Evolutionary conservation across 1,140 invertebrate species (phyloP), one percentile per base, ranked within the genome.

Genomic region (Sipha flava): DNA sequence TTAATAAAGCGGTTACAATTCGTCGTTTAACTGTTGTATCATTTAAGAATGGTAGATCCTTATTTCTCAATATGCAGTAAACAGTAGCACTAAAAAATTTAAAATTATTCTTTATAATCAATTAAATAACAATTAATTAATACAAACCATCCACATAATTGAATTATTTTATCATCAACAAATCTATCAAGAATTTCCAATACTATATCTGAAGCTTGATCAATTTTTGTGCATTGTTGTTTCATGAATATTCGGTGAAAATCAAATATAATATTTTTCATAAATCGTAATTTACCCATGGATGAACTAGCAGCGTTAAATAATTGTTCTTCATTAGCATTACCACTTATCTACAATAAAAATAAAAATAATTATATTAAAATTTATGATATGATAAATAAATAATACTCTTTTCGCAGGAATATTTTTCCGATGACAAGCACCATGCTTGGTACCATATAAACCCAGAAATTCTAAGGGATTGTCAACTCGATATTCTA

Each of bases 11-110:
- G 12, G 90, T 90, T 43, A 96, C 92, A 80, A 95, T 94, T 83
- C 90, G 89, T 82, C 90, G 88, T 84, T 94, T 94, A 59, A 94
- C 87, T 9, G 73, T 77, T 59, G 59, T 77, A 83, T 89, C 84
- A 52, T 88, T 89, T 81, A 87, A 86, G 91, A 86, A 82, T 87
- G 68, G 88, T 88, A 81, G 91, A 91, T 84, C 94, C 82, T 92
- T 91, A 23, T 91, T 91, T 87, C 96, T 96, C 1, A 96, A 92
- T 82, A 98, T 96, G 84, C 96, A 97, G 87, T 96, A 97, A 54
- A 97, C 85, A n/a, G 94, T 95, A 3, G 95, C 95, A 88, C 95
- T 96, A 85, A 34, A 87, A 79, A 54, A 79, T 59, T 52, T 14
- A 29, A 7, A 26, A 23, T 64, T 45, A 21, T 14, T 2, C 16